phyloP scores from a whole-genome alignment of 2,888 invertebrate genomes.

The Erpobdella octoculata region DNA sequence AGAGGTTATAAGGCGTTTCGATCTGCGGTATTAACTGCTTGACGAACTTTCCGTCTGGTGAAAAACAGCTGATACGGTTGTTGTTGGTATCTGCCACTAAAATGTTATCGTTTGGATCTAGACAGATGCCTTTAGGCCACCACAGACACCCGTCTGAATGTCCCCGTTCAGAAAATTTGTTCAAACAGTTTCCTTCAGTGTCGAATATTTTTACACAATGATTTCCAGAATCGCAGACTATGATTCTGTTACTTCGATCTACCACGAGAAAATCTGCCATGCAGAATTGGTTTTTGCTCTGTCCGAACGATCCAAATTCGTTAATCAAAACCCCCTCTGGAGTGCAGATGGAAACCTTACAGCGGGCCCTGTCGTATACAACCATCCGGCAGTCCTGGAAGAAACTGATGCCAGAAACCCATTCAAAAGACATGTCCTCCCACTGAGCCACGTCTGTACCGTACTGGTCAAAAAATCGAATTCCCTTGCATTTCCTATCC shows the following conservation, averaged over 20 bases:
- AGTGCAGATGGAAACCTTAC: conserved; percentile 30
- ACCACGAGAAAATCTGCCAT: conserved; percentile 37
- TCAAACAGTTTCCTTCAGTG: conserved; percentile 50
- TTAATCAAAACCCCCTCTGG: conserved; percentile 21
- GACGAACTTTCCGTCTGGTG: conserved; percentile 41
- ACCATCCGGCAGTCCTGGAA: conserved; percentile 22
- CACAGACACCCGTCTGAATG: conserved; percentile 53
- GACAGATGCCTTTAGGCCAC: conserved; percentile 54
- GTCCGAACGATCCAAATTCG: conserved; percentile 34
- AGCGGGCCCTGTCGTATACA: conserved; percentile 33
- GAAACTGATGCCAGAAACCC: conserved; percentile 31
- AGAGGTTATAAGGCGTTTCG: too few species aligned
- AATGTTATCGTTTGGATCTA: conserved; percentile 53
- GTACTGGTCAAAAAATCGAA: conserved; percentile 32
- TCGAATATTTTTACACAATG: conserved; percentile 55
- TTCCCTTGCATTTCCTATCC: conserved; percentile 31
- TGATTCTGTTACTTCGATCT: conserved; percentile 48
- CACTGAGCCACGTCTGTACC: conserved; percentile 31
- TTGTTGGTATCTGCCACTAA: conserved; percentile 56
- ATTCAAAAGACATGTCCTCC: conserved; percentile 32
- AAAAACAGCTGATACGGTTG: conserved; percentile 42
- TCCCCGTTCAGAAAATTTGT: conserved; percentile 54
- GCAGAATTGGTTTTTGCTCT: conserved; percentile 31
- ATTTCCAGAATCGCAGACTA: conserved; percentile 55
- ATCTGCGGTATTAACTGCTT: too few species aligned